Percentiles rank a stretch among this genome's conserved stretches.
Conservation (phyloP, 2,113 vertebrate genomes). For the Mus spicilegus region DNA sequence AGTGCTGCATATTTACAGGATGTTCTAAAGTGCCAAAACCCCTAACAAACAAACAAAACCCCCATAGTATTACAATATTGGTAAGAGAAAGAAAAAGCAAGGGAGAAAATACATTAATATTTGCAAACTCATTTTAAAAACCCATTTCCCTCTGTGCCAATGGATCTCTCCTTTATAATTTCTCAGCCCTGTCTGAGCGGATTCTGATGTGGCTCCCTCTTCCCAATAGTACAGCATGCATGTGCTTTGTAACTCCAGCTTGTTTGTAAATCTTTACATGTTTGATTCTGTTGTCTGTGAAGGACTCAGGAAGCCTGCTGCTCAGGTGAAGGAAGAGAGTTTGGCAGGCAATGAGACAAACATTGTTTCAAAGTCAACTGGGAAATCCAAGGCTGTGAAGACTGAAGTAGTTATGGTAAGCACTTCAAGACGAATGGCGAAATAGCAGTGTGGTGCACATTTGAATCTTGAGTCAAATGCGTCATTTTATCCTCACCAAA, state of each 20-base stretch:
- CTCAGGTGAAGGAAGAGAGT: not conserved
- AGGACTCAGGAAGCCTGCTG: not conserved
- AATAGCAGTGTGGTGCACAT: not conserved
- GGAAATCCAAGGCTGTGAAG: not conserved
- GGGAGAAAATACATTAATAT: not conserved
- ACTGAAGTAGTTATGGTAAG: not conserved
- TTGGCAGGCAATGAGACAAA: not conserved
- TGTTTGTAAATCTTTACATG: not conserved
- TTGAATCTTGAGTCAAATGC: not conserved
- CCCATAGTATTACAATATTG: not conserved
- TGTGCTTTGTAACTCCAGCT: not conserved
- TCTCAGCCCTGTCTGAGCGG: not conserved
- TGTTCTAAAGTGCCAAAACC: not conserved
- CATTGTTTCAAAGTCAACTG: not conserved
- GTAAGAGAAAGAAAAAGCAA: not conserved
- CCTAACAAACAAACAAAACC: not conserved
- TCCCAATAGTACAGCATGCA: not conserved
- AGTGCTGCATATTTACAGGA: slow-evolving; percentile 37
- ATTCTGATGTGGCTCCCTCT: not conserved
- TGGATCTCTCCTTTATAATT: not conserved
- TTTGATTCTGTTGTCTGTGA: not conserved
- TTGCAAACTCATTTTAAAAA: not conserved
- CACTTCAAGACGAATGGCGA: not conserved
- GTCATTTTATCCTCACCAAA: not conserved
- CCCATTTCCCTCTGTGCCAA: not conserved